phyloP scores from a whole-genome alignment of 2,113 vertebrate species.

The Cyprinodon variegatus region DNA sequence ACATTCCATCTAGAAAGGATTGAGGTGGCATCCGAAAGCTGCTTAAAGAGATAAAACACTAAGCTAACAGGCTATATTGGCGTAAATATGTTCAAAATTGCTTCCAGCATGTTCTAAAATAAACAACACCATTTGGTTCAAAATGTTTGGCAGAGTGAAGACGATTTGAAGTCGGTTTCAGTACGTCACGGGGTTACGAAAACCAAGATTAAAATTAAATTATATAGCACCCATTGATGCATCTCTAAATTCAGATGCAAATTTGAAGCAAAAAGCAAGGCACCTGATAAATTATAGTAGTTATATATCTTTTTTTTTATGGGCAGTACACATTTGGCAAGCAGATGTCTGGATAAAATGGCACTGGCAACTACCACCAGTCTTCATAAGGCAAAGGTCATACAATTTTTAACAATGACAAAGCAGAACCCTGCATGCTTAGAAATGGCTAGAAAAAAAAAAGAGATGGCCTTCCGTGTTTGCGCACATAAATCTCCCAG shows the following conservation, averaged over 20 bases:
- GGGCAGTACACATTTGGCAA: slow-evolving; percentile 61
- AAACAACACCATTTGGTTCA: no score
- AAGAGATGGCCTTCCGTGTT: slow-evolving; percentile 57
- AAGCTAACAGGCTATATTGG: slow-evolving; percentile 39
- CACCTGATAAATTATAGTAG: background rate
- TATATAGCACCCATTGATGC: no score
- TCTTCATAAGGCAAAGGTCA: slow-evolving; percentile 5
- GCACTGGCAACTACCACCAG: slow-evolving; percentile 19
- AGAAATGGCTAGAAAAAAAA: slow-evolving; percentile 36
- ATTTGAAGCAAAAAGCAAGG: background rate
- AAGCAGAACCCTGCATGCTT: slow-evolving; percentile 10
- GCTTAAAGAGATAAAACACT: slow-evolving; percentile 59
- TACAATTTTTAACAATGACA: background rate
- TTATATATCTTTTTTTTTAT: no score
- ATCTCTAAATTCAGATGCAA: background rate
- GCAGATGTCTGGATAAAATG: slow-evolving; percentile 60
- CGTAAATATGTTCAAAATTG: background rate
- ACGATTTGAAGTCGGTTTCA: background rate
- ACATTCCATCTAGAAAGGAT: slow-evolving; percentile 79
- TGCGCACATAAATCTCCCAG: slow-evolving; percentile 42
- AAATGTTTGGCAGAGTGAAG: background rate
- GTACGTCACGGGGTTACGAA: no score
- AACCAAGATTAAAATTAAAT: no score
- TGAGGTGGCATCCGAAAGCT: slow-evolving; percentile 58
- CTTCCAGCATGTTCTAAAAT: no score